Evolutionary conservation across 2,113 vertebrate genomes (phyloP), one percentile per base, ranked within the genome.

Genomic region (Marmota flaviventris): DNA sequence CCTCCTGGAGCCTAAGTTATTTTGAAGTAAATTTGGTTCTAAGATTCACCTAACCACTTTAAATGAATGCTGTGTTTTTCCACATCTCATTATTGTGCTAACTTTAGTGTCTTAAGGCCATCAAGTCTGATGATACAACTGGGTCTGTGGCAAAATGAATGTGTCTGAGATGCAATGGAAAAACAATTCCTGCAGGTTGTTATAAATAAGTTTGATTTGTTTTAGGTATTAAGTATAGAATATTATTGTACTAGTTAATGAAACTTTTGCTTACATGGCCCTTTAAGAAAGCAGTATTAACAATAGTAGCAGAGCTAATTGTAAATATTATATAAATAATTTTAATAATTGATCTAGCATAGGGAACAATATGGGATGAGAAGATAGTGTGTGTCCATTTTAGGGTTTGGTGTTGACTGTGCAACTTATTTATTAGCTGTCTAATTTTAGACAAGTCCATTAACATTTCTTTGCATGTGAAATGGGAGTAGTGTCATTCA

Each of bases 1-100:
- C 77, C 96, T 96, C 83, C 5, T 77, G 91, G 48, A 76, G 42
- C 51, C 37, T 93, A 75, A 61, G n/a, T 79, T 89, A 81, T 91
- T 91, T 77, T 79, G n/a, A 73, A 88, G 17, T 72, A 75, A 53
- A 58, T 93, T 88, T 73, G 37, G 20, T 61, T 94, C 45, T 18
- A 82, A 87, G 34, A 89, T 72, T 94, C 32, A 84, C 56, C 72
- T 93, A 72, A 61, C 20, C 25, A 89, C 12, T 76, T 77, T 56
- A 86, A 89, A 84, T 97, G 70, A 75, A 93, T 56, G 34, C 13
- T 75, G 0, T 76, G 24, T 69, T 89, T 94, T 56, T 89, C 39
- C 51, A 17, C 14, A 22, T 72, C 75, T 98, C 70, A 79, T 79
- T 94, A 76, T 69, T 51, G 32, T 37, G 8, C n/a, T 72, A 17